Base-by-base conservation (phyloP, 2,113 vertebrate genomes). In the Xiphorhynchus elegans region DNA sequence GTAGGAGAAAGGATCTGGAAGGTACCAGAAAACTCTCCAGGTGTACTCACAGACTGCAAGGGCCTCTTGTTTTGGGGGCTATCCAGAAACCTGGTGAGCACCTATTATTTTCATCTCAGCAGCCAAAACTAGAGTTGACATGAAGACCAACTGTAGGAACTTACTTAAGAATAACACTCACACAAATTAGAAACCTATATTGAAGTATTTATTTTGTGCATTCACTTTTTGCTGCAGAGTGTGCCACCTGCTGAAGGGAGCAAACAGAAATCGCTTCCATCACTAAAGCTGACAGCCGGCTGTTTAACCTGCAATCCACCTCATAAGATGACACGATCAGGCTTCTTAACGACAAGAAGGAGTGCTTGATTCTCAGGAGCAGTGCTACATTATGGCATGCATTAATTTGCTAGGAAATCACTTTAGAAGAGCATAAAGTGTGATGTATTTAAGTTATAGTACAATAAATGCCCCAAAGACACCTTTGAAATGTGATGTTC, bases 131-230 rank as follows among this genome's bases (percentile, higher is more conserved):
- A 50, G 29, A 17, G 8, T 68, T 76, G 53, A 80, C 52, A 35
- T 4, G 39, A 82, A 82, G 19, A 70, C 1, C 5, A 82, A 50
- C 40, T 35, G n/a, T 10, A 53, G 31, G 37, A 0, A 0, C 78
- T 73, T 62, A n/a, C 40, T 91, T 62, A 89, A 76, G 53, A 84
- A 39, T 55, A 83, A 83, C 42, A 49, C 28, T 72, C 58, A 50
- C 40, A 55, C 49, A 62, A 25, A 73, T 74, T 60, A 13, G 85
- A 89, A 95, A n/a, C 20, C 20, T 33, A 10, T 13, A 33, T 1
- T 21, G 26, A 92, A 70, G 49, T 33, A 58, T 79, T 78, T 93
- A 72, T 95, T 93, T 92, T 67, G 78, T 87, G 33, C 55, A 16
- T 66, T 95, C n/a, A 35, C 62, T 75, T 79, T 74, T 93, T 26